Evolutionary conservation across 2,113 vertebrate species (phyloP).

Genomic region (Casuarius casuarius): DNA sequence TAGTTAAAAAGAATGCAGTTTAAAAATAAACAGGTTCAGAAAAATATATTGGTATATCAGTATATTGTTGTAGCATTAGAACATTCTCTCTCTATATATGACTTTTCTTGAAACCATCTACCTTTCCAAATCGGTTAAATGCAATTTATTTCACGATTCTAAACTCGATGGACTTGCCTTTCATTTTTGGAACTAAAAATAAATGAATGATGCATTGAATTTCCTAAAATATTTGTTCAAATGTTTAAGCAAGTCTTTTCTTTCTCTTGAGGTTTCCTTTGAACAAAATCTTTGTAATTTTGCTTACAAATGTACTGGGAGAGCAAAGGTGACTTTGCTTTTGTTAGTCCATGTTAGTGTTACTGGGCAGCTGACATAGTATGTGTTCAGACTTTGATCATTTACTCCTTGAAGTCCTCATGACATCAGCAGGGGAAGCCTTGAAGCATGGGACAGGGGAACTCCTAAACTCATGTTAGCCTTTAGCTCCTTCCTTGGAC

Average conservation of each 20-base stretch:
- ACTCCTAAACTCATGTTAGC: neutral
- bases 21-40: neutral
- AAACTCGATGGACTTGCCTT: neutral
- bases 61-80: neutral
- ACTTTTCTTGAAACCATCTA: neutral
- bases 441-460: accelerated
- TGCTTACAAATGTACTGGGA: neutral
- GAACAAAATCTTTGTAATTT: neutral
- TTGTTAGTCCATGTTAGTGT: neutral
- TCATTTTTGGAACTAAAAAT: neutral
- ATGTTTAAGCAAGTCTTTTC: neutral
- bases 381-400: neutral
- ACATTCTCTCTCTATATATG: neutral
- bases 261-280: neutral
- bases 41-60: neutral
- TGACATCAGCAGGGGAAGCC: neutral
- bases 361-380: neutral
- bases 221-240: neutral
- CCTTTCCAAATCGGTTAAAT: neutral
- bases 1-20: neutral
- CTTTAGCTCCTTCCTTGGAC: neutral
- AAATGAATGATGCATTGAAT: neutral
- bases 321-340: neutral
- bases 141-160: neutral
- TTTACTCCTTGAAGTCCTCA: neutral